A percentile compares a stretch with the other conserved stretches of the same genome.
Conservation (phyloP, 2,888 invertebrate species). For the Netelia virgata region DNA sequence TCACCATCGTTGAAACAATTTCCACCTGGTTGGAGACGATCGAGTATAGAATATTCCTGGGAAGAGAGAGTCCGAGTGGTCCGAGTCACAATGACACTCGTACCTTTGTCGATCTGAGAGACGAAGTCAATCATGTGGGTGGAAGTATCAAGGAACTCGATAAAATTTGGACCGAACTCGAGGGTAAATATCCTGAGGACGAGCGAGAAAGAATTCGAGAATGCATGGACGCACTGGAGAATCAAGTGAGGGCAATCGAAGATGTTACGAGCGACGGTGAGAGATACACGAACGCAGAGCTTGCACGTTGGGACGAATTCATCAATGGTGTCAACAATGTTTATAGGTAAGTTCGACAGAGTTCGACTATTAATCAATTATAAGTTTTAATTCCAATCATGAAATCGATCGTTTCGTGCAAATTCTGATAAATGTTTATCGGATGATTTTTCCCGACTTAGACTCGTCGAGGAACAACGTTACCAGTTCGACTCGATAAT, state of each 20-base stretch:
- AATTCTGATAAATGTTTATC: neutral
- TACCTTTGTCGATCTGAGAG: constrained; percentile 87
- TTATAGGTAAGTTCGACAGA: constrained; percentile 84
- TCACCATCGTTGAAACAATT: constrained; percentile 92
- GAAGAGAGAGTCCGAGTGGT: constrained; percentile 78
- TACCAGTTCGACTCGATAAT: constrained; percentile 86
- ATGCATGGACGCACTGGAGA: constrained; percentile 87
- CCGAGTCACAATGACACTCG: constrained; percentile 75
- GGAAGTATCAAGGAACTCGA: constrained; percentile 89
- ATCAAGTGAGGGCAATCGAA: constrained; percentile 90
- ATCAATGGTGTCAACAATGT: constrained; percentile 88
- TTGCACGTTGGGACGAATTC: constrained; percentile 91
- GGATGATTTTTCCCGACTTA: constrained; percentile 43
- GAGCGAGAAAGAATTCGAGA: constrained; percentile 86
- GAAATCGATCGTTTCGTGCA: constrained; percentile 19
- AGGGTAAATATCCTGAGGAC: constrained; percentile 80
- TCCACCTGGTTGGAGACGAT: constrained; percentile 94
- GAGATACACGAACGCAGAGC: constrained; percentile 86
- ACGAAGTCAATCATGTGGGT: constrained; percentile 89
- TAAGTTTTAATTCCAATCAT: neutral
- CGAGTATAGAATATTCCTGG: constrained; percentile 91
- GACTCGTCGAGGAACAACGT: constrained; percentile 80
- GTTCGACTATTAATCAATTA: neutral
- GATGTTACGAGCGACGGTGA: constrained; percentile 88
- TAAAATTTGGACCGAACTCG: constrained; percentile 85